These are phyloP conservation scores for Chloroceryle aenea DNA, from an alignment of 2,113 vertebrate species.

Conservation along the genomic window DNA sequence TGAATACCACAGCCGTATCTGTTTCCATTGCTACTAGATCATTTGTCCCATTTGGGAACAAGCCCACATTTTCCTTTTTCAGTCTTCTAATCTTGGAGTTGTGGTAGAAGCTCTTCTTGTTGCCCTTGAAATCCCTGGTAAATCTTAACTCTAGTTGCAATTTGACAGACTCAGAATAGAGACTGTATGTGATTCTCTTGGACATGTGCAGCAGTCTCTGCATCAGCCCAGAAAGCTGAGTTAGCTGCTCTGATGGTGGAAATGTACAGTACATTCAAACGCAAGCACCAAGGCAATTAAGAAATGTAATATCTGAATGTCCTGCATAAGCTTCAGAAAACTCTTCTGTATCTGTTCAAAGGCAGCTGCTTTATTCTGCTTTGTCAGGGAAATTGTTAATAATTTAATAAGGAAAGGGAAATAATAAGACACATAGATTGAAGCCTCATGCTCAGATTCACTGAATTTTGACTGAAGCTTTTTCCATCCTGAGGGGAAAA, in stretches of 20 bases:
- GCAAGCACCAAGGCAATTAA: not conserved
- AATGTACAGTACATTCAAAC: not conserved
- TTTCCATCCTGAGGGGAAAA: constrained; percentile 56
- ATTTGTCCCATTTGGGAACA: not conserved
- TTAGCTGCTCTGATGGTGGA: not conserved
- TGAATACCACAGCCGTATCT: not conserved
- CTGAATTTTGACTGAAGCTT: constrained; percentile 61
- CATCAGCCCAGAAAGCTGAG: not conserved
- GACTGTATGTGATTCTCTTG: not conserved
- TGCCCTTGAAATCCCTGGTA: not conserved
- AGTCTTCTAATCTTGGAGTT: not conserved
- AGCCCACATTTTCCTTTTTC: not conserved
- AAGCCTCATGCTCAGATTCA: constrained; percentile 58
- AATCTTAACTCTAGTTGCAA: not conserved
- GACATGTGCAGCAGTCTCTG: not conserved
- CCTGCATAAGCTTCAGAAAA: not conserved
- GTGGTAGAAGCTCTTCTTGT: not conserved
- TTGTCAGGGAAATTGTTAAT: constrained; percentile 57
- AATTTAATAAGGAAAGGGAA: constrained; percentile 68
- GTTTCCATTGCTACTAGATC: not conserved
- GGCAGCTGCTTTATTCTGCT: constrained; percentile 59
- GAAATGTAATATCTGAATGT: constrained; percentile 24
- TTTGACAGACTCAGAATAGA: not conserved
- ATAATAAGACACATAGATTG: constrained; percentile 58
- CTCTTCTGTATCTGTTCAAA: constrained; percentile 50